phyloP scores from a whole-genome alignment of 2,113 vertebrate species.

The Pollimyrus isidori region DNA sequence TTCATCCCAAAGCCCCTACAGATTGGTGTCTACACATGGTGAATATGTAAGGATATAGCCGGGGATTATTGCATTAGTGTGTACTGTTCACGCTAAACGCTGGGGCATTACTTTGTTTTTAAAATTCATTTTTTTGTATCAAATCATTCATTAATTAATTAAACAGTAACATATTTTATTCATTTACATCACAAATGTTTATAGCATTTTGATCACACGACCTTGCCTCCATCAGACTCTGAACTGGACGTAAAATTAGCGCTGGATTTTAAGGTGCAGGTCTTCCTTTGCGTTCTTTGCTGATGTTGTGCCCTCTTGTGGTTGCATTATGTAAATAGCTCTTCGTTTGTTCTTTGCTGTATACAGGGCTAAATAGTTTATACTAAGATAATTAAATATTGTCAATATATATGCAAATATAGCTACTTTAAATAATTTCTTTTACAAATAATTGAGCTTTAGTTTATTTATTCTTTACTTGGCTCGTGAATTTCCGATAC shows the following conservation, averaged over 20 bases:
- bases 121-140: not conserved
- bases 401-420: constrained; percentile 49
- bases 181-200: not conserved
- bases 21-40: not conserved
- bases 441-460: constrained; percentile 37
- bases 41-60: not conserved
- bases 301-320: constrained; percentile 55
- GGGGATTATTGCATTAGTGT: not conserved
- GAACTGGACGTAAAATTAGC: not conserved
- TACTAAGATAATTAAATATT: constrained; percentile 30
- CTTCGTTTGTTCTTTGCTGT: constrained; percentile 42
- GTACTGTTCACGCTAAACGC: not conserved
- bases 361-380: constrained; percentile 53
- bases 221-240: constrained; percentile 9
- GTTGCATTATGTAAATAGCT: constrained; percentile 55
- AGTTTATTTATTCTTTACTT: constrained; percentile 23
- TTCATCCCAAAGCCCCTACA: not conserved
- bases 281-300: constrained; percentile 20
- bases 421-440: constrained; percentile 38
- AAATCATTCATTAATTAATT: not conserved
- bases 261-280: constrained; percentile 18
- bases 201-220: not conserved
- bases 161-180: not conserved
- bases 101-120: not conserved
- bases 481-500: constrained; percentile 1